A percentile compares a stretch with the other conserved stretches of the same genome.
Evolutionary conservation across 2,888 invertebrate genomes (phyloP).

Genomic region (Pollenia amentaria): DNA sequence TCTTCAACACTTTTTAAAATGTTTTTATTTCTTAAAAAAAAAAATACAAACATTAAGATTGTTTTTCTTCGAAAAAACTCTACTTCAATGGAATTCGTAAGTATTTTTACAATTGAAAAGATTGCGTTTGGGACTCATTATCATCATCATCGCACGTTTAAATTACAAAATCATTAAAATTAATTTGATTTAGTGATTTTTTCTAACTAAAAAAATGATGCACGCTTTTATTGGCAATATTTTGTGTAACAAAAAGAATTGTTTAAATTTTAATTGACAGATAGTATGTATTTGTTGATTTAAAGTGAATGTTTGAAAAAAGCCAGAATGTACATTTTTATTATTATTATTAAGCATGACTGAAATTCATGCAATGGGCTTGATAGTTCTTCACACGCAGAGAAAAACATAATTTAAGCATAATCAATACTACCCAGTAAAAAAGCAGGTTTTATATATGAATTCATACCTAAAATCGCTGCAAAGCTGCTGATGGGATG

Average conservation of each 20-base stretch:
- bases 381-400: too few relatives aligned
- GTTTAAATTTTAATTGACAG: conserved; percentile 25
- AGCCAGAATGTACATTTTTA: neutral
- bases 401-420: too few relatives aligned
- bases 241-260: conserved; percentile 24
- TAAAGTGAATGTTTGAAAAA: neutral
- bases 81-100: conserved; percentile 15
- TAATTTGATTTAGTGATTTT: conserved; percentile 20
- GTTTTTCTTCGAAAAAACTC: conserved; percentile 11
- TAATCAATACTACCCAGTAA: too few relatives aligned
- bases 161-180: conserved; percentile 53
- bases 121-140: conserved; percentile 20
- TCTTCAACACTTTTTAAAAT: conserved; percentile 34
- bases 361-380: too few relatives aligned
- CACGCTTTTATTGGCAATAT: conserved; percentile 17
- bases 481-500: too few relatives aligned
- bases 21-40: neutral
- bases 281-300: neutral
- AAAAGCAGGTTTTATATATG: too few relatives aligned
- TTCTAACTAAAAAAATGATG: conserved; percentile 12
- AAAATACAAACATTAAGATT: conserved; percentile 9
- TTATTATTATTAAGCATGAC: neutral
- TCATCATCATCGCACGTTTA: conserved; percentile 33
- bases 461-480: too few relatives aligned
- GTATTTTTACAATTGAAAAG: conserved; percentile 15